Conservation (phyloP, 2,888 invertebrate species). For the Auanema sp. region DNA sequence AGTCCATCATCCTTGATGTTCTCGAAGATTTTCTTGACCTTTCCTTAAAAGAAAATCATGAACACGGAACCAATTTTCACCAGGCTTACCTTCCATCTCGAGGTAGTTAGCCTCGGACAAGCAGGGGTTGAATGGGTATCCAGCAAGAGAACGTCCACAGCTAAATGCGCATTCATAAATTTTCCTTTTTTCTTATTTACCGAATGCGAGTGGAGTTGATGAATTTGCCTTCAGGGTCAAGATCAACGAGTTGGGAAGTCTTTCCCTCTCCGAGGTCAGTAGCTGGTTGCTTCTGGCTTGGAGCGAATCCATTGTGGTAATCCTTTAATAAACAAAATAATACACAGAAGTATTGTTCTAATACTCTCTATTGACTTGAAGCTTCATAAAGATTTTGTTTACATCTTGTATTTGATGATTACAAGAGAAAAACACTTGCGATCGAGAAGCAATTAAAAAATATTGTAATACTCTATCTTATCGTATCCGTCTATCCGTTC, state of each 20-base stretch:
- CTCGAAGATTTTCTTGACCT: conserved; percentile 41
- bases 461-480: too few species aligned
- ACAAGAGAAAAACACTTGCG: too few species aligned
- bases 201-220: conserved; percentile 79
- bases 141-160: conserved; percentile 81
- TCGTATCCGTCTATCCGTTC: too few species aligned
- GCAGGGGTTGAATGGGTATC: conserved; percentile 95
- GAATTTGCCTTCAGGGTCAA: conserved; percentile 76
- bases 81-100: conserved; percentile 77
- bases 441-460: too few species aligned
- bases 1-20: conserved; percentile 29
- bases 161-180: too few species aligned
- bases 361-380: too few species aligned
- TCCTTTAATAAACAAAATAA: conserved; percentile 63
- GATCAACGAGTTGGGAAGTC: conserved; percentile 78
- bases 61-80: background rate
- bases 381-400: too few species aligned
- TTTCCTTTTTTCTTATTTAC: too few species aligned
- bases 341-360: too few species aligned
- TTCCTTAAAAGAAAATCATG: too few species aligned
- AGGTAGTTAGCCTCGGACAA: conserved; percentile 75
- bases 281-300: conserved; percentile 77
- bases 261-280: conserved; percentile 83
- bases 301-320: conserved; percentile 78
- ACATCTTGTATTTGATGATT: too few species aligned